Evolutionary conservation across 1,140 invertebrate genomes (phyloP), one percentile per base, ranked within the genome.

Genomic region (Penaeus indicus): DNA sequence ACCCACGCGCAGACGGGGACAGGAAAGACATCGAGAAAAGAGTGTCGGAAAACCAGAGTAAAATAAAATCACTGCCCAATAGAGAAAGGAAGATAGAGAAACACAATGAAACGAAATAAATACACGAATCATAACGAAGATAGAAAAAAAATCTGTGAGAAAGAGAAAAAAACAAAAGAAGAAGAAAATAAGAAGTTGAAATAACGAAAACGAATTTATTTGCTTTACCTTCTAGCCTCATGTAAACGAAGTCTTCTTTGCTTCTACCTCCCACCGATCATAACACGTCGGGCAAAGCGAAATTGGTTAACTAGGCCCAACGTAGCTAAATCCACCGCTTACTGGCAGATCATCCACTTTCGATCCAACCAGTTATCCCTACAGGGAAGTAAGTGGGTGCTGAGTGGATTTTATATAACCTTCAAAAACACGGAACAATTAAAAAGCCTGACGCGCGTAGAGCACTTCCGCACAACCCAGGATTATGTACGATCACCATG

Each of bases 191-290:
- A 54, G 54, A 67, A 84, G 18, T 7, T 7, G 32, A 42, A 5
- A 69, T 42, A 67, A 22, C n/a, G 18, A 64, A 84, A 38, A 27
- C 22, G 16, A 77, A 80, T 32, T 75, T 19, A 27, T 75, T 25
- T 47, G 69, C 19, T 69, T 86, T 86, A 86, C 85, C 85, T 86
- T 86, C 78, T 67, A 86, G 85, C 85, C 62, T 86, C 85, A 86
- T 86, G 85, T 81, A 86, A 86, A 67, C 85, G 85, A 78, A 75
- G 85, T 86, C 38, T 62, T 80, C 78, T 67, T 75, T 27, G 32
- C 47, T 77, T 77, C n/a, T 19, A 42, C 25, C 18, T 42, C 79
- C 54, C 85, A 54, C 47, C 22, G n/a, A 69, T 62, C 85, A 81
- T 80, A 54, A 81, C 63, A 86, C 63, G 54, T 0, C 54, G 54